Evolutionary conservation across 2,888 invertebrate genomes (phyloP).

Genomic region (Sinodicranocentrus sp.): DNA sequence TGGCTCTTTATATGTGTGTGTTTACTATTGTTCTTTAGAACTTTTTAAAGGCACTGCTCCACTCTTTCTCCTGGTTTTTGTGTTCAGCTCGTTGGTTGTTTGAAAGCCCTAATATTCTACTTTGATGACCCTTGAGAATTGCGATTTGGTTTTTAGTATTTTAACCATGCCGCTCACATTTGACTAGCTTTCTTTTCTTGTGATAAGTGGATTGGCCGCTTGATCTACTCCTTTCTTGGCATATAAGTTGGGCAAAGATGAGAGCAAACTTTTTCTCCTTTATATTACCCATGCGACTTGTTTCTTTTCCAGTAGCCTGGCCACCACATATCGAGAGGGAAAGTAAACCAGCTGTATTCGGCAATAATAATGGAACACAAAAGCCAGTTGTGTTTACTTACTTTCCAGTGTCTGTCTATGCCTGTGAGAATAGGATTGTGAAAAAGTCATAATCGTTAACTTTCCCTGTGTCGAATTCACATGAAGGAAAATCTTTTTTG

Average conservation of each 20-base stretch:
- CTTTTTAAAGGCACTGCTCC: background rate
- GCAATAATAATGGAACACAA: too few relatives aligned
- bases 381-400: too few relatives aligned
- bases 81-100: constrained; percentile 11
- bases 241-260: background rate
- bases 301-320: constrained; percentile 6
- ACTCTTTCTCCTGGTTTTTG: constrained; percentile 8
- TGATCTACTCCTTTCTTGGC: constrained; percentile 28
- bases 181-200: constrained; percentile 23
- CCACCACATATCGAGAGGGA: too few relatives aligned
- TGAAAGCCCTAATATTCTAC: constrained; percentile 27
- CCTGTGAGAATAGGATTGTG: too few relatives aligned
- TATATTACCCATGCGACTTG: constrained; percentile 33
- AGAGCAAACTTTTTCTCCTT: constrained; percentile 9
- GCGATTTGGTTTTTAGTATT: constrained; percentile 39
- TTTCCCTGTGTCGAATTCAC: too few relatives aligned
- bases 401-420: too few relatives aligned
- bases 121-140: constrained; percentile 41
- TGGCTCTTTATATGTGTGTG: background rate
- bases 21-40: constrained; percentile 20
- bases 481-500: too few relatives aligned
- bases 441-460: too few relatives aligned
- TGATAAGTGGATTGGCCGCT: constrained; percentile 33
- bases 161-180: constrained; percentile 38
- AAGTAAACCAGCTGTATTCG: too few relatives aligned